Evolutionary conservation across 2,888 invertebrate species (phyloP).

Genomic region (Ormyrus labotus): DNA sequence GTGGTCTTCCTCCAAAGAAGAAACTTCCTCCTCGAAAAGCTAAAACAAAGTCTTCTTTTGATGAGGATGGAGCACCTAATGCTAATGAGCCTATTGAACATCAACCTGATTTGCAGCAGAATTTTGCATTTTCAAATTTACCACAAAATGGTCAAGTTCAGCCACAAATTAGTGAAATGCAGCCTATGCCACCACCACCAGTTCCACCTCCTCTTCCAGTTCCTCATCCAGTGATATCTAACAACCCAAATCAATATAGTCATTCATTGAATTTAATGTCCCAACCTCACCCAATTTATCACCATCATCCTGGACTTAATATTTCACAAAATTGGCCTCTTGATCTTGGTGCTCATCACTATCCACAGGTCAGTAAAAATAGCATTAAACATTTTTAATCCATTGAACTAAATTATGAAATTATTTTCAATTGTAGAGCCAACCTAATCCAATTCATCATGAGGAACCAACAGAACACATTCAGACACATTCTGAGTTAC

Average conservation of each 20-base stretch:
- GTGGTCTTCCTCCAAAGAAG: constrained; percentile 60
- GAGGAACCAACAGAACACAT: constrained; percentile 58
- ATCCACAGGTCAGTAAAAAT: constrained; percentile 65
- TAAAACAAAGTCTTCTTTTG: constrained; percentile 22
- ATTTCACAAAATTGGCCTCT: constrained; percentile 72
- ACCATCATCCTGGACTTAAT: constrained; percentile 64
- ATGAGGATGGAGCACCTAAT: constrained; percentile 59
- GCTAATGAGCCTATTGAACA: constrained; percentile 55
- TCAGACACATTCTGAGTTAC: constrained; percentile 61
- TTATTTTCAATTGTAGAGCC: constrained; percentile 58
- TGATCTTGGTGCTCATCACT: constrained; percentile 70
- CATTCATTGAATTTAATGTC: constrained; percentile 63
- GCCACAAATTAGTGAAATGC: constrained; percentile 59
- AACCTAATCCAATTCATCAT: constrained; percentile 60
- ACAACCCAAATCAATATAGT: constrained; percentile 64
- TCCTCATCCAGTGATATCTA: constrained; percentile 54
- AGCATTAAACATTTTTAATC: neutral
- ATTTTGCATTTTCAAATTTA: constrained; percentile 51
- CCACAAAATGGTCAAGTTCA: constrained; percentile 55
- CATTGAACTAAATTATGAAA: neutral
- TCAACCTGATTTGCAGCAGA: constrained; percentile 56
- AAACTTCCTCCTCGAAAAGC: constrained; percentile 61
- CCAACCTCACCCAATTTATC: constrained; percentile 64
- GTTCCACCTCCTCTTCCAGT: constrained; percentile 27
- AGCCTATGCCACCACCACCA: constrained; percentile 56